Evolutionary conservation across 1,140 invertebrate genomes (phyloP).

Genomic region (Chionoecetes opilio): DNA sequence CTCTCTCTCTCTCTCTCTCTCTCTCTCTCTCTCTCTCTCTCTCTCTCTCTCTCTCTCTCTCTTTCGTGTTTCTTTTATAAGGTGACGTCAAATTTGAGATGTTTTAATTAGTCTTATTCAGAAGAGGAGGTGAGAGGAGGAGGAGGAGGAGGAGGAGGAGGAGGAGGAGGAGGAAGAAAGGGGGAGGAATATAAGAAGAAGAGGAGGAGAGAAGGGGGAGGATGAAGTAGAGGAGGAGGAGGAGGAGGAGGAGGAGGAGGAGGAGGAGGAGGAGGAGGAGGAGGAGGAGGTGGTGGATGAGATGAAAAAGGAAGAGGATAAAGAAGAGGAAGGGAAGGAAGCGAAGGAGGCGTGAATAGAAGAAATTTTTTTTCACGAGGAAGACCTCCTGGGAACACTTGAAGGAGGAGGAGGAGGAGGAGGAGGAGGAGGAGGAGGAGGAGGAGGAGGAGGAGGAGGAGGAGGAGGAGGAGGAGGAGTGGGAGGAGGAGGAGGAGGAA

Average conservation of each 20-base stretch:
- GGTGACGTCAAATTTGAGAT: neutral
- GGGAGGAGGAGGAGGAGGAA: neutral
- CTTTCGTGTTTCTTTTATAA: neutral
- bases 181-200: neutral
- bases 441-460: neutral
- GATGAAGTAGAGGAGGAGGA: no score
- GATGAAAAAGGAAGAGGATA: neutral
- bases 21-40: neutral
- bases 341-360: no score
- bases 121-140: neutral
- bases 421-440: neutral
- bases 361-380: neutral
- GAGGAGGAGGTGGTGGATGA: neutral
- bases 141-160: no score
- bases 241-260: neutral
- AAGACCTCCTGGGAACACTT: neutral
- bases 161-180: neutral
- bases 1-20: constrained; percentile 15
- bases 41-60: constrained; percentile 51
- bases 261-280: neutral
- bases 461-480: neutral
- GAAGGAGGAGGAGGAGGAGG: neutral
- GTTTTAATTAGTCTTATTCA: constrained; percentile 3
- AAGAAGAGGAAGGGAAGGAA: neutral
- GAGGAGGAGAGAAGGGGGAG: neutral